Evolutionary conservation across 2,888 invertebrate species (phyloP), one percentile per base, ranked within the genome.

Genomic region (Schizaphis graminum): DNA sequence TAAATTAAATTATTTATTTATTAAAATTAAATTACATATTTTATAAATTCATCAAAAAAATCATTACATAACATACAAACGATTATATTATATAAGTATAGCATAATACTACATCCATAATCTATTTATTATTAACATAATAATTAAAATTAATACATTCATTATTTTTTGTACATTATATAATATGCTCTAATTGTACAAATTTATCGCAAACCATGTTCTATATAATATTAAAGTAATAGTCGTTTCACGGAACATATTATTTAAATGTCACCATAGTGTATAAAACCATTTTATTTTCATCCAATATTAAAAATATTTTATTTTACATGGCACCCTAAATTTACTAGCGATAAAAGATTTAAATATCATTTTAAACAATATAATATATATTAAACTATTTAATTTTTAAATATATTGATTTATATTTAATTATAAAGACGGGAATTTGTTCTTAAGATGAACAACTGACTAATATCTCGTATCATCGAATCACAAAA

Each of bases 321-420:
- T 57, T 91, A 91, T 91, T 47, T 86, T 91, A 86, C 91, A 91
- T 91, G 91, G 91, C 91, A 91, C 91, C 85, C 91, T 86, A 91
- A 91, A 86, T 44, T 11, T 86, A 91, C 47, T 91, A 56, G 91
- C 41, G 84, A 91, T 91, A 41, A 90, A 67, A 67, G 8, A 67
- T 49, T 67, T 85, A 91, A 56, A 91, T 47, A 85, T 56, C 44
- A 7, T 41, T 21, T 89, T 89, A 57, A 85, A 56, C 24, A 53
- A 77, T 11, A 35, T 67, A 67, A n/a, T n/a, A 35, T 77, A 77
- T 21, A 77, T 16, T 77, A 35, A 35, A 11, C 0, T 67, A 28
- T 53, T 41, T 28, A 41, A 16, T 56, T 28, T 53, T 53, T 91
- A 16, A 35, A 53, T 8, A 53, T 11, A 41, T 41, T 47, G 28